A percentile compares a stretch with the other conserved stretches of the same genome.
These are phyloP conservation scores for Sturmia bella DNA, from an alignment of 2,888 invertebrate genomes.

Conservation along the genomic window DNA sequence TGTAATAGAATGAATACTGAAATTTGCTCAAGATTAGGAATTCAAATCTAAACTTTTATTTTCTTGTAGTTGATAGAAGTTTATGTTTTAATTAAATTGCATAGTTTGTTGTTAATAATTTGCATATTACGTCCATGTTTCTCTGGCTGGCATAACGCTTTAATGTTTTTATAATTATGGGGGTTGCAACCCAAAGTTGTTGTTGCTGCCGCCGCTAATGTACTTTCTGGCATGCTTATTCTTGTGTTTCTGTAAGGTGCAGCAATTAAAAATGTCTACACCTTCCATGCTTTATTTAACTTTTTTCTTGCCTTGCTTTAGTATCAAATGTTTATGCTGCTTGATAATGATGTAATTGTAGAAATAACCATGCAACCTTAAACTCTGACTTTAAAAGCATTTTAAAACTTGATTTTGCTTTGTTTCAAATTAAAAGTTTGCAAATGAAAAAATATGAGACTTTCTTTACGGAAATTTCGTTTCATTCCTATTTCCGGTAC, in stretches of 20 bases:
- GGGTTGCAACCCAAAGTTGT: constrained; percentile 39
- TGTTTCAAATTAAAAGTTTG: not conserved
- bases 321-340: constrained; percentile 25
- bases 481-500: constrained; percentile 37
- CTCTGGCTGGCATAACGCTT: constrained; percentile 25
- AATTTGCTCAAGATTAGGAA: constrained; percentile 23
- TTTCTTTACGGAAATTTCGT: constrained; percentile 6
- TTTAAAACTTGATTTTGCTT: constrained; percentile 5
- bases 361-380: constrained; percentile 26
- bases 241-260: constrained; percentile 36
- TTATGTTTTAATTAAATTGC: constrained; percentile 34
- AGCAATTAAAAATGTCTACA: constrained; percentile 60
- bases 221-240: constrained; percentile 30
- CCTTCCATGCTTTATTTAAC: constrained; percentile 19
- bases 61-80: constrained; percentile 1
- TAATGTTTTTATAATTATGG: constrained; percentile 56
- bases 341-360: constrained; percentile 51
- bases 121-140: constrained; percentile 29
- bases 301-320: constrained; percentile 9
- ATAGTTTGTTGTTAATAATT: constrained; percentile 38
- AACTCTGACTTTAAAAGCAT: not conserved
- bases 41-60: not conserved
- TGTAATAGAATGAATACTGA: constrained; percentile 13
- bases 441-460: constrained; percentile 33
- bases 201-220: constrained; percentile 33